Conservation (phyloP, 2,113 vertebrate genomes). For the Casuarius casuarius region DNA sequence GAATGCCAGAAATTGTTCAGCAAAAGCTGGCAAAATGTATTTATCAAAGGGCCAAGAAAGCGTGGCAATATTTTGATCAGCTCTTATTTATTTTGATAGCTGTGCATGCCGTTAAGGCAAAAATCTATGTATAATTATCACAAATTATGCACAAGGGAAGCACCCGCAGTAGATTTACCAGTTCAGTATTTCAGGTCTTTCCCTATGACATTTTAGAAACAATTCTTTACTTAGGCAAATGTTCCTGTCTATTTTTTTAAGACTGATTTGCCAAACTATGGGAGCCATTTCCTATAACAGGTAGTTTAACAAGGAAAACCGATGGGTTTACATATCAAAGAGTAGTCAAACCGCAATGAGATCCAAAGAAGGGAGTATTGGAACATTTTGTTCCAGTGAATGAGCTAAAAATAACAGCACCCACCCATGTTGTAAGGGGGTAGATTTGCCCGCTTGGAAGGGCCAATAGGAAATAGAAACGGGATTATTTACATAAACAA, state of each 20-base stretch:
- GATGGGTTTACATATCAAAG: conserved; percentile 40
- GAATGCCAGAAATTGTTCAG: neutral
- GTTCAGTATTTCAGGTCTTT: neutral
- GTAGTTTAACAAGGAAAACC: conserved; percentile 47
- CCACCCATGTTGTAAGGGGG: neutral
- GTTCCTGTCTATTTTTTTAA: neutral
- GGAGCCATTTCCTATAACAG: conserved; percentile 52
- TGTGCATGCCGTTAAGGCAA: neutral
- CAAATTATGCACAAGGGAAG: neutral
- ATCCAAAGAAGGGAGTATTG: neutral
- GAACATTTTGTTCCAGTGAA: conserved; percentile 37
- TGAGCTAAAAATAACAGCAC: conserved; percentile 42
- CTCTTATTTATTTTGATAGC: neutral
- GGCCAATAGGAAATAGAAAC: neutral
- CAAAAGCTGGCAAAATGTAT: neutral
- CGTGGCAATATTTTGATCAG: neutral
- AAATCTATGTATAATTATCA: neutral
- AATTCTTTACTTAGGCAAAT: neutral
- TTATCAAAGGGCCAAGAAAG: neutral
- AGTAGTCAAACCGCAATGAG: neutral
- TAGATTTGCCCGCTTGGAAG: conserved; percentile 2
- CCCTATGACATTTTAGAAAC: neutral
- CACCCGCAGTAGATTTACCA: neutral
- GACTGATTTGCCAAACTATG: neutral
- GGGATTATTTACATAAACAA: conserved; percentile 8